A percentile compares a stretch with the other conserved stretches of the same genome.
phyloP scores from a whole-genome alignment of 2,888 invertebrate species.

The Pilophorus perplexus region DNA sequence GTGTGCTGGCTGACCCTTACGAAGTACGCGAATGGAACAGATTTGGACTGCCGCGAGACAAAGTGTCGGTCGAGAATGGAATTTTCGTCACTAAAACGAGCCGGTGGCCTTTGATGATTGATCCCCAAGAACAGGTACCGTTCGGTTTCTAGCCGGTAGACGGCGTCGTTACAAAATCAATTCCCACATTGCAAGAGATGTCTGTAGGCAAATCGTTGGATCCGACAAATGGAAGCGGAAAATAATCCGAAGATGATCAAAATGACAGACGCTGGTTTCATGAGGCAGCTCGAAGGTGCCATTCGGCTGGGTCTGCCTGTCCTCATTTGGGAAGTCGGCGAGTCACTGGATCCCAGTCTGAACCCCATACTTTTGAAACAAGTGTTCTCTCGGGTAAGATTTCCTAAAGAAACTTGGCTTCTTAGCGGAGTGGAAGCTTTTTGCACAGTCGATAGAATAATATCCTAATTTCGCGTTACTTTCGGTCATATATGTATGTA shows the following conservation, averaged over 20 bases:
- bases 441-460: no score
- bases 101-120: conserved; percentile 88
- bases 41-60: conserved; percentile 81
- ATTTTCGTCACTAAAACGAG: conserved; percentile 80
- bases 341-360: conserved; percentile 81
- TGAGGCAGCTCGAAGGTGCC: conserved; percentile 75
- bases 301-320: conserved; percentile 82
- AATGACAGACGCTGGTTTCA: conserved; percentile 70
- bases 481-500: no score
- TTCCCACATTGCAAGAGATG: no score
- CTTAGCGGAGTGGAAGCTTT: no score
- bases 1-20: conserved; percentile 75
- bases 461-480: no score
- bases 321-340: conserved; percentile 83
- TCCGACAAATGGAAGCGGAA: conserved; percentile 78
- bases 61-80: conserved; percentile 87
- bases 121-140: conserved; percentile 87
- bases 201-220: conserved; percentile 85
- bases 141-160: neutral
- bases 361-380: conserved; percentile 79
- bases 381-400: conserved; percentile 57
- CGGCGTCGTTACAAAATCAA: neutral
- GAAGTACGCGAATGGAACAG: conserved; percentile 88
- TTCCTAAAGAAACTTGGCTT: no score
- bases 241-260: conserved; percentile 75